phyloP scores from a whole-genome alignment of 2,888 invertebrate genomes.

The Oscheius onirici region DNA sequence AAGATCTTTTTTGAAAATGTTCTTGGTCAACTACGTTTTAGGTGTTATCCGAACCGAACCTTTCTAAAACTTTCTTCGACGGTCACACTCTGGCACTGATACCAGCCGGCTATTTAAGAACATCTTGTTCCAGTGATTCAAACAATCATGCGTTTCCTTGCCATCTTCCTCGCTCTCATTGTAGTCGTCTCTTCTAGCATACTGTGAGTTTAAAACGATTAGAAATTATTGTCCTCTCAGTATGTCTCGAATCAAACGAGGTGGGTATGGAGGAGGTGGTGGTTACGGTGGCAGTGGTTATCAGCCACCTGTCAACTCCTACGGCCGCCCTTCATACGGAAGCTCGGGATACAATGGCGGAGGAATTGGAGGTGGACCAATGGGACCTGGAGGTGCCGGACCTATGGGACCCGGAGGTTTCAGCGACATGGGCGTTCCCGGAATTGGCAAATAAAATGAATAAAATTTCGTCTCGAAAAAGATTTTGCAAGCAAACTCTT shows the following conservation, averaged over 20 bases:
- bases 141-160: background rate
- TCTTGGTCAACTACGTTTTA: too few relatives aligned
- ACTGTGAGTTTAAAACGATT: background rate
- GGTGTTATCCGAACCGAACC: too few relatives aligned
- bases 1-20: too few relatives aligned
- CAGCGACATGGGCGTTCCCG: too few relatives aligned
- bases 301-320: too few relatives aligned
- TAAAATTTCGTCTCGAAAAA: too few relatives aligned
- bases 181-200: background rate
- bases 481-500: too few relatives aligned
- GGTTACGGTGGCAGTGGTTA: background rate
- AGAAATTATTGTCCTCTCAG: background rate
- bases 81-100: background rate
- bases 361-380: background rate
- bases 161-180: background rate
- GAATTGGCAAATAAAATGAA: too few relatives aligned
- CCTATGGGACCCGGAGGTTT: too few relatives aligned
- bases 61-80: too few relatives aligned
- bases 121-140: background rate
- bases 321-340: background rate
- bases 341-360: background rate
- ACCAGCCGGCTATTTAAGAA: background rate
- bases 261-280: background rate
- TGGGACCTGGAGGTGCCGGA: too few relatives aligned
- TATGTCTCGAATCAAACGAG: background rate